phyloP scores from a whole-genome alignment of 2,113 vertebrate genomes.

The Narcine bancroftii region DNA sequence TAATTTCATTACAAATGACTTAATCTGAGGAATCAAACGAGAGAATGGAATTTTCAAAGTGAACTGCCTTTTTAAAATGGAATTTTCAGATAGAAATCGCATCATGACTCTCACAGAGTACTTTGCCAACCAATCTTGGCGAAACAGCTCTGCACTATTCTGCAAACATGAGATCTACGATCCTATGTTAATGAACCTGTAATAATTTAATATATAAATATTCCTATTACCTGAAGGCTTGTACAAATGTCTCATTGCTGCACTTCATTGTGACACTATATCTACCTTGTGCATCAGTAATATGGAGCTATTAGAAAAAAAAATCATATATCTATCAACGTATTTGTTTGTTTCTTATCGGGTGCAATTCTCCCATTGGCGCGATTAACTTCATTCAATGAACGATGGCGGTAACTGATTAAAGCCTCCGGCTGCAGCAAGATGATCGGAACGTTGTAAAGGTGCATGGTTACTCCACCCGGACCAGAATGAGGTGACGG shows the following conservation, averaged over 20 bases:
- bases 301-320: not conserved
- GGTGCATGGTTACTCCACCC: constrained; percentile 43
- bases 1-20: no score
- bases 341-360: not conserved
- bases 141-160: not conserved
- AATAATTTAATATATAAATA: no score
- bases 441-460: constrained; percentile 51
- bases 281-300: not conserved
- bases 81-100: not conserved
- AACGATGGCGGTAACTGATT: constrained; percentile 53
- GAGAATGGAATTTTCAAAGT: no score
- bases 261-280: not conserved
- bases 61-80: not conserved
- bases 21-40: no score
- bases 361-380: constrained; percentile 38
- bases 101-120: not conserved
- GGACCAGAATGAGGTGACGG: constrained; percentile 49
- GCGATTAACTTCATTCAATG: constrained; percentile 60
- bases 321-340: not conserved
- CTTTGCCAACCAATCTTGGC: not conserved
- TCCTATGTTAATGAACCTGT: not conserved
- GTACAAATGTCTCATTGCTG: not conserved
- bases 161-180: not conserved
- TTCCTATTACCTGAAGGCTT: not conserved
- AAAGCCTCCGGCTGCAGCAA: constrained; percentile 52